Evolutionary conservation across 2,888 invertebrate species (phyloP), one percentile per base, ranked within the genome.

Genomic region (Drosophila koepferae): DNA sequence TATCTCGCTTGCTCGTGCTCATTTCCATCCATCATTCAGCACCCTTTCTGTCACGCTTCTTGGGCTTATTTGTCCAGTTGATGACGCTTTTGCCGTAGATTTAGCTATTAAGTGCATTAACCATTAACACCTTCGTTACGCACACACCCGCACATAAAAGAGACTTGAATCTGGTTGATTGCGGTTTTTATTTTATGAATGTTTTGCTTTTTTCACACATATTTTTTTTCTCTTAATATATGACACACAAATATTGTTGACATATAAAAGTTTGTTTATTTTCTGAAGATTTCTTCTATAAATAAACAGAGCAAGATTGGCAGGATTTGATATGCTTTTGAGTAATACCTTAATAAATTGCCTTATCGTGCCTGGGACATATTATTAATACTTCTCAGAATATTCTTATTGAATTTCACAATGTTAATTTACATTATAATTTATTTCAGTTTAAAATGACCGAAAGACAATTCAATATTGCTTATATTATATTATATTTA

Each of bases 101-200:
- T 85, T 63, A 53, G 79, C 73, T 82, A 80, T 82, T 76, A 68
- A 76, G 73, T 67, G 80, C 76, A 54, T 77, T 59, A 78, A 44
- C 54, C 62, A 87, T 87, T 85, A 85, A 77, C 84, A 85, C 84
- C 81, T 85, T 72, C 44, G 31, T 46, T 55, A 51, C 36, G 31
- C 68, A 64, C 48, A 63, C 54, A 41, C 63, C 43, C 23, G 28
- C 53, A 62, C 53, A 72, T 20, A 10, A 71, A 59, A 63, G 66
- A 65, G 60, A 56, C 67, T 63, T 20, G 20, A 40, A 68, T 51
- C 61, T 64, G 40, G 53, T 56, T 67, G 73, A 72, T 67, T 64
- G 68, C 48, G 77, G 55, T 56, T 77, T 77, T 70, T 40, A 62
- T 80, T 84, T 82, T 67, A 69, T 65, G 63, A 28, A 20, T 79